A percentile compares a stretch with the other conserved stretches of the same genome.
Evolutionary conservation across 2,888 invertebrate species (phyloP).

Genomic region (Panopea generosa): DNA sequence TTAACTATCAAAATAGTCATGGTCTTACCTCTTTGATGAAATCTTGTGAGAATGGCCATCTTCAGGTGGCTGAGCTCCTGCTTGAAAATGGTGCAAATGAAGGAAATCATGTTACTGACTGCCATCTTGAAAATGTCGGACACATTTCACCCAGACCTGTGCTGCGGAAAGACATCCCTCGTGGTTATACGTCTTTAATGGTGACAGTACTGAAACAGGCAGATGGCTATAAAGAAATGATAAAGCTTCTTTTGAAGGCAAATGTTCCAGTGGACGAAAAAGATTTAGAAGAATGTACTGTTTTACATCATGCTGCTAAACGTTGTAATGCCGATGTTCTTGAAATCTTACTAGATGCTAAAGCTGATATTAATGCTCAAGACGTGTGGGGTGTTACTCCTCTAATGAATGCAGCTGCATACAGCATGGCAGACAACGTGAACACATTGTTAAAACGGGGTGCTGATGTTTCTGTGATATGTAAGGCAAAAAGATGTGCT

Average conservation of each 20-base stretch:
- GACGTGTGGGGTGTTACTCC: conserved; percentile 53
- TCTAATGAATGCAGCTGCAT: conserved; percentile 46
- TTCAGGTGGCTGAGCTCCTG: conserved; percentile 39
- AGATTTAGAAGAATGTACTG: conserved; percentile 48
- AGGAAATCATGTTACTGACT: conserved; percentile 6
- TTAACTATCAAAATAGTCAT: conserved; percentile 41
- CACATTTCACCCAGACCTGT: not conserved
- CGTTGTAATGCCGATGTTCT: conserved; percentile 34
- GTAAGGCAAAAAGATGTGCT: conserved; percentile 34
- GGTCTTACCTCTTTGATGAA: conserved; percentile 57
- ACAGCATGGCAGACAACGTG: conserved; percentile 44
- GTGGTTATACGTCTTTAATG: conserved; percentile 49
- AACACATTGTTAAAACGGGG: conserved; percentile 41
- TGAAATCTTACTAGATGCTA: conserved; percentile 42
- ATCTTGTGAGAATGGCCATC: conserved; percentile 48
- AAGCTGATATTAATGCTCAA: conserved; percentile 40
- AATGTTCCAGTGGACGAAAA: conserved; percentile 48
- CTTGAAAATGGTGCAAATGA: conserved; percentile 46
- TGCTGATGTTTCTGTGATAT: conserved; percentile 42
- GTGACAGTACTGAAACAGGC: conserved; percentile 41
- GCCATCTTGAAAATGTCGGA: conserved; percentile 15
- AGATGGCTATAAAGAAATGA: conserved; percentile 24
- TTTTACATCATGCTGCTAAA: conserved; percentile 51
- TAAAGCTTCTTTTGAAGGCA: conserved; percentile 40
- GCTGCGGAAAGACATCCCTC: conserved; percentile 40